Conservation (phyloP, 64 coral and sea anemone genomes). For the Dendronephthya gigantea region DNA sequence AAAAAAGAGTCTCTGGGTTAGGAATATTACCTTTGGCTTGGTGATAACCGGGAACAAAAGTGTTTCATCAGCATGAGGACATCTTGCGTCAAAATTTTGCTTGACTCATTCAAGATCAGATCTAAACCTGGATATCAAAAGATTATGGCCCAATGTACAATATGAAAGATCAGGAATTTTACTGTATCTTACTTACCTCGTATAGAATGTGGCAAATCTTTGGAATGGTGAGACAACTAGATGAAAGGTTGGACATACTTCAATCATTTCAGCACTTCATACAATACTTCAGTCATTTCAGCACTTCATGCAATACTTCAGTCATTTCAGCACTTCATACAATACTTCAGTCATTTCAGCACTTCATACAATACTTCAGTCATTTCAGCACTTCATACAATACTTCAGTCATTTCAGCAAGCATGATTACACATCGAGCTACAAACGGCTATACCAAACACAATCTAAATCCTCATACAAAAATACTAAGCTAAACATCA, state of each 20-base stretch:
- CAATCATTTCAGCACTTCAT: too few relatives aligned
- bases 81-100: conserved; percentile 83
- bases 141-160: neutral
- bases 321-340: too few relatives aligned
- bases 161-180: too few relatives aligned
- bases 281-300: neutral
- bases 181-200: too few relatives aligned
- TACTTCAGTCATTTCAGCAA: too few relatives aligned
- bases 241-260: neutral
- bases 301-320: too few relatives aligned
- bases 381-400: too few relatives aligned
- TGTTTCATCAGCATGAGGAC: conserved; percentile 91
- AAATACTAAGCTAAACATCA: neutral
- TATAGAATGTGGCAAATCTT: neutral
- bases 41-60: conserved; percentile 79
- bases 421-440: too few relatives aligned
- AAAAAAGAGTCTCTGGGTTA: too few relatives aligned
- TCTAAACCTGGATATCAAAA: neutral
- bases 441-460: too few relatives aligned
- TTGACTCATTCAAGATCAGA: conserved; percentile 54
- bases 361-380: too few relatives aligned
- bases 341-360: too few relatives aligned
- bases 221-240: neutral
- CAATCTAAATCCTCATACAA: neutral
- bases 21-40: conserved; percentile 65